These are phyloP conservation scores for Urocyon cinereoargenteus DNA, from an alignment of 2,797 vertebrate species.

Conservation along the genomic window DNA sequence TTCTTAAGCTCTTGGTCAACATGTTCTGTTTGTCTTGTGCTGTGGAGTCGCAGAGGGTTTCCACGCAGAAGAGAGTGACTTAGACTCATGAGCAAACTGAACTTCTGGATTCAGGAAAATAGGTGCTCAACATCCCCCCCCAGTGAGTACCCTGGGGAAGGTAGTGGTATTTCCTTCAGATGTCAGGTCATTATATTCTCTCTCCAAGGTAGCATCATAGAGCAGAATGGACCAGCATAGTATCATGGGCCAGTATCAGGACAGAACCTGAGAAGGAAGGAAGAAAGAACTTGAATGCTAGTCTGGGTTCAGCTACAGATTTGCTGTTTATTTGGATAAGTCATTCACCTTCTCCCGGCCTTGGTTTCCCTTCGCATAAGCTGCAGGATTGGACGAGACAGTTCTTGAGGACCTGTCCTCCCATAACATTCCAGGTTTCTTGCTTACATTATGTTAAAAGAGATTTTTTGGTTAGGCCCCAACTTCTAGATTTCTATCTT, in stretches of 20 bases:
- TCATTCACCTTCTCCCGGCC: background rate
- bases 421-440: background rate
- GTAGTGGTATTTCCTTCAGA: background rate
- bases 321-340: background rate
- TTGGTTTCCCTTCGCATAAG: constrained; percentile 6
- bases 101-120: background rate
- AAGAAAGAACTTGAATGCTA: background rate
- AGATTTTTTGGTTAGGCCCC: constrained; percentile 17
- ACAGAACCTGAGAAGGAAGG: background rate
- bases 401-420: background rate
- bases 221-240: background rate
- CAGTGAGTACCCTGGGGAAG: background rate
- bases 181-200: background rate
- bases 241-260: background rate
- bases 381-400: background rate
- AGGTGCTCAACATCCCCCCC: background rate
- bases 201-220: background rate
- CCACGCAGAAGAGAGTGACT: background rate
- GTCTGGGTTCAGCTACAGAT: background rate
- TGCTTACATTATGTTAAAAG: background rate
- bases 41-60: background rate
- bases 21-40: constrained; percentile 9
- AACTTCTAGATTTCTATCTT: background rate
- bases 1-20: constrained; percentile 42
- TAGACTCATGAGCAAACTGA: background rate